Evolutionary conservation across 2,888 invertebrate genomes (phyloP).

Genomic region (Drosophila rellima): DNA sequence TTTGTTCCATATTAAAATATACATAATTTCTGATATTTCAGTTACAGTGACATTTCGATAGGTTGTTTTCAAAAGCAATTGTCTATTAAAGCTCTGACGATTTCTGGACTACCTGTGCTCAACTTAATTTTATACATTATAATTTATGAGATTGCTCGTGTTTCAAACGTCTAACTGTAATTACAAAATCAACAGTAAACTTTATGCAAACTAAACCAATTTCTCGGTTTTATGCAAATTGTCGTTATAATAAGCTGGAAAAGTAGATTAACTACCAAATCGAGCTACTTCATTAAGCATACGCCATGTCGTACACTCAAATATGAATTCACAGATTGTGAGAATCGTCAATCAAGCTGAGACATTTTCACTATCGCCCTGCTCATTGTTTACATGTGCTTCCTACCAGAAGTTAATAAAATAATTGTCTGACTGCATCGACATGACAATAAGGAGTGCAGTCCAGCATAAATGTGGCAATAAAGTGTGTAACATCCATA

Average conservation of each 20-base stretch:
- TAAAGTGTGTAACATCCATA: constrained; percentile 27
- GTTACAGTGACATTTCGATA: no score
- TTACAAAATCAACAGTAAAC: neutral
- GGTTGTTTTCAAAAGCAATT: no score
- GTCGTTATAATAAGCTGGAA: neutral
- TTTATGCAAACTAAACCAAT: neutral
- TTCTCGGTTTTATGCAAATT: neutral
- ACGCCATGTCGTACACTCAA: constrained; percentile 17
- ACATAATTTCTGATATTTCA: no score
- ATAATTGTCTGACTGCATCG: constrained; percentile 50
- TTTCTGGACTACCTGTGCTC: no score
- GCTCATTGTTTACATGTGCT: constrained; percentile 24
- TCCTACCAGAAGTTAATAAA: constrained; percentile 53
- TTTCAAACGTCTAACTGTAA: neutral
- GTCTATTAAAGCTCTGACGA: no score
- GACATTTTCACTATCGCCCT: constrained; percentile 27
- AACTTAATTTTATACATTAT: neutral
- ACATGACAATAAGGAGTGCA: constrained; percentile 32
- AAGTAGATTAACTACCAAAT: neutral
- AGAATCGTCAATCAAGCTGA: constrained; percentile 17
- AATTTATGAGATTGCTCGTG: neutral
- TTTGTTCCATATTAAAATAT: no score
- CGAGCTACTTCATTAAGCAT: constrained; percentile 32
- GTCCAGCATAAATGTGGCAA: constrained; percentile 43
- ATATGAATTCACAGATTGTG: neutral